Evolutionary conservation across 1,140 invertebrate species (phyloP), one percentile per base, ranked within the genome.

Genomic region (Ptiloglossa arizonensis): DNA sequence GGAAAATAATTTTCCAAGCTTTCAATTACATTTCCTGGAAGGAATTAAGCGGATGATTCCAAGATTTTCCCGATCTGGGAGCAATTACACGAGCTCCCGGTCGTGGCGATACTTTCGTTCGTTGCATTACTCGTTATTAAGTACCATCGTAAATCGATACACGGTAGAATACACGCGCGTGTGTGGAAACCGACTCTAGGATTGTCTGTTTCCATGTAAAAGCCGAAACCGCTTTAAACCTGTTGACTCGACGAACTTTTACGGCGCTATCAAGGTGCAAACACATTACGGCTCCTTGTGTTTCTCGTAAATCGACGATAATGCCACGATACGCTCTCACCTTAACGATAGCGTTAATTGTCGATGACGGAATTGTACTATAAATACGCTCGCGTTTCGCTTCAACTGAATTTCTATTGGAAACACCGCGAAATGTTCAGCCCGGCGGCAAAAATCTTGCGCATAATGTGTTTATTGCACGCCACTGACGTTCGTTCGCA

Each of bases 291-390:
- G 22, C 19, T 29, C 32, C 41, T 59, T 67, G 46, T 41, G 54
- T 29, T 59, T 9, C 41, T 38, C 41, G 52, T 41, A 19, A 59
- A 35, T 48, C 41, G 3, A 11, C 32, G 73, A 76, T 76, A 76
- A 59, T 8, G 9, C 19, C 13, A 15, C 46, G 54, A 69, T 69
- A 76, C 19, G 54, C 41, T n/a, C 22, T n/a, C 46, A 59, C 64
- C 19, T 52, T 50, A 38, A 50, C 66, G 66, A 76, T 69, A 76
- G 44, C 66, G 29, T 69, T 69, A 69, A 76, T 76, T 76, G 54
- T 19, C 54, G 73, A 22, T 76, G 54, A 76, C 73, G 73, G 35
- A 76, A 56, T 22, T 13, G 22, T 1, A 38, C 19, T n/a, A 41
- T 24, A 56, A 52, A n/a, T 67, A 22, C 24, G 29, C 27, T 24